Evolutionary conservation across 2,797 vertebrate species (phyloP).

Genomic region (Ctenopoma multispine): DNA sequence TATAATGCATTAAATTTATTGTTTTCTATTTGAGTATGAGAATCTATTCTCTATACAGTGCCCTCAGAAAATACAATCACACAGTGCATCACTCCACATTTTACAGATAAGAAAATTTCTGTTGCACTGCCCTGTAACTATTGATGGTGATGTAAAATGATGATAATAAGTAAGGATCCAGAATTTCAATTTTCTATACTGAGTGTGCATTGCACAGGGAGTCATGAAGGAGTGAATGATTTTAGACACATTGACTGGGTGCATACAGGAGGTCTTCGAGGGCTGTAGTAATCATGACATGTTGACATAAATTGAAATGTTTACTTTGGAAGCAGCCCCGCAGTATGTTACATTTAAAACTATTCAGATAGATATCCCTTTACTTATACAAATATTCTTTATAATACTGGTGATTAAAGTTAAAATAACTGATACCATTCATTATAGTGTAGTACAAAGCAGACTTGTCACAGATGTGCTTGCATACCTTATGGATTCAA

Average conservation of each 20-base stretch:
- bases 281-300: background rate
- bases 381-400: background rate
- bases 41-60: background rate
- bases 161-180: too few species aligned
- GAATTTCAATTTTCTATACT: too few species aligned
- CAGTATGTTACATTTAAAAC: too few species aligned
- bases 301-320: background rate
- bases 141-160: too few species aligned
- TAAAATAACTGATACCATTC: background rate
- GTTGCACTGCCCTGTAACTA: background rate
- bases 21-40: background rate
- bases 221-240: too few species aligned
- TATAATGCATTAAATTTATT: background rate
- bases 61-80: background rate
- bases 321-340: background rate
- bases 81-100: background rate
- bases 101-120: background rate
- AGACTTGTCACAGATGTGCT: background rate
- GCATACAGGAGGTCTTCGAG: background rate
- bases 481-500: background rate
- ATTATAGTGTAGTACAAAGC: background rate
- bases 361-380: too few species aligned
- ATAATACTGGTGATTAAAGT: background rate
- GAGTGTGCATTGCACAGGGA: too few species aligned
- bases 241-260: too few species aligned